Percentiles rank a stretch among this genome's conserved stretches.
phyloP scores from a whole-genome alignment of 2,888 invertebrate genomes.

The Cantharis nigra region DNA sequence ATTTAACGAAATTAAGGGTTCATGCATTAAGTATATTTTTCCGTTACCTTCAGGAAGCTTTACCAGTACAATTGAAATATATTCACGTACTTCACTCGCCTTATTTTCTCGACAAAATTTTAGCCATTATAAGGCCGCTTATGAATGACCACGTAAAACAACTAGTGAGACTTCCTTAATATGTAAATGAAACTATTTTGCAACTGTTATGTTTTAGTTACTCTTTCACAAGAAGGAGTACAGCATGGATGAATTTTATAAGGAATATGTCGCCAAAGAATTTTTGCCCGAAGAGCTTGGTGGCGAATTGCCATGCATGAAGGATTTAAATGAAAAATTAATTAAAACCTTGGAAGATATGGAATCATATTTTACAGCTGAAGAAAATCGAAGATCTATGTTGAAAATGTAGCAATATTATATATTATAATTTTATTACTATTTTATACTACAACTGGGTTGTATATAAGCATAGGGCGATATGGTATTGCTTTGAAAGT shows the following conservation, averaged over 20 bases:
- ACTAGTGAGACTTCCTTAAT: background rate
- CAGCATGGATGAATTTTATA: conserved; percentile 61
- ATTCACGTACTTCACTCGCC: conserved; percentile 51
- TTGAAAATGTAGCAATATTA: too few relatives aligned
- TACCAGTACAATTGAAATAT: conserved; percentile 51
- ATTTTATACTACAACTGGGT: too few relatives aligned
- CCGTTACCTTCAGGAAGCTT: conserved; percentile 49
- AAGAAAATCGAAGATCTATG: background rate
- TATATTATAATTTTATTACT: too few relatives aligned
- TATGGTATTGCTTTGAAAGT: too few relatives aligned
- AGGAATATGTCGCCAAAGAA: conserved; percentile 61
- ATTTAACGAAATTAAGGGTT: conserved; percentile 41
- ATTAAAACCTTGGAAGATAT: conserved; percentile 37
- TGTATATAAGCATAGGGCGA: too few relatives aligned
- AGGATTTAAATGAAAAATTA: conserved; percentile 35
- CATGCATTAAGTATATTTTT: conserved; percentile 38
- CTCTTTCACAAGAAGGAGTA: conserved; percentile 60
- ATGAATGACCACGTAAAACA: conserved; percentile 39
- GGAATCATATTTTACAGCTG: background rate
- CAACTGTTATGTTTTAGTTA: background rate
- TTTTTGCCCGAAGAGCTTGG: conserved; percentile 66
- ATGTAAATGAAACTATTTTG: background rate
- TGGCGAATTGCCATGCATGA: conserved; percentile 58
- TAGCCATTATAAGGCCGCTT: conserved; percentile 50
- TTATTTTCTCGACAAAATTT: conserved; percentile 50